Percentiles rank a stretch among this genome's conserved stretches.
Evolutionary conservation across 1,140 invertebrate genomes (phyloP).

Genomic region (Octopus bimaculoides): DNA sequence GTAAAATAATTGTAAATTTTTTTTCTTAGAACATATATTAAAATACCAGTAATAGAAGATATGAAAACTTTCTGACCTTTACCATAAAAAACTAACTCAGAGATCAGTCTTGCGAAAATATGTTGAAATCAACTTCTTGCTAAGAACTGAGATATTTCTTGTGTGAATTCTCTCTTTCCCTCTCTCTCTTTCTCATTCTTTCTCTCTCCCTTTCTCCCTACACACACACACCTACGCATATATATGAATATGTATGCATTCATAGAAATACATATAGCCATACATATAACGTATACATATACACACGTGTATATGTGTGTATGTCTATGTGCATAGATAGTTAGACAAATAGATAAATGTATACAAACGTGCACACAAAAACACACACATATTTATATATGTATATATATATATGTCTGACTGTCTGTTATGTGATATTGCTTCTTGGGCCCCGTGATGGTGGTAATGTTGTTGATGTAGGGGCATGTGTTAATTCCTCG

Average conservation of each 20-base stretch:
- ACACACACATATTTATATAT: not conserved
- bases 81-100: not conserved
- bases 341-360: not conserved
- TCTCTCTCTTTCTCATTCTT: slow-evolving; percentile 6
- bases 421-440: too few relatives aligned
- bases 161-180: not conserved
- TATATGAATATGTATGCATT: slow-evolving; percentile 12
- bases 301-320: slow-evolving; percentile 11
- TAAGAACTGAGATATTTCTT: not conserved
- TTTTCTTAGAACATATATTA: too few relatives aligned
- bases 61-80: not conserved
- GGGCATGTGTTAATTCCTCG: too few relatives aligned
- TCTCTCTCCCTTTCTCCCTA: not conserved
- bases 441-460: too few relatives aligned
- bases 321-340: slow-evolving; percentile 13
- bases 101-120: not conserved
- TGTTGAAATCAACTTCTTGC: not conserved
- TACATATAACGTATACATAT: not conserved
- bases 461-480: too few relatives aligned
- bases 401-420: slow-evolving; percentile 11
- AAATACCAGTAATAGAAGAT: not conserved
- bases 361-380: not conserved
- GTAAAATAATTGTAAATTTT: too few relatives aligned
- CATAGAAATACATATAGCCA: not conserved
- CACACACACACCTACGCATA: not conserved